Base-by-base conservation (phyloP, 2,113 vertebrate species). In the Emydura subglobosa region DNA sequence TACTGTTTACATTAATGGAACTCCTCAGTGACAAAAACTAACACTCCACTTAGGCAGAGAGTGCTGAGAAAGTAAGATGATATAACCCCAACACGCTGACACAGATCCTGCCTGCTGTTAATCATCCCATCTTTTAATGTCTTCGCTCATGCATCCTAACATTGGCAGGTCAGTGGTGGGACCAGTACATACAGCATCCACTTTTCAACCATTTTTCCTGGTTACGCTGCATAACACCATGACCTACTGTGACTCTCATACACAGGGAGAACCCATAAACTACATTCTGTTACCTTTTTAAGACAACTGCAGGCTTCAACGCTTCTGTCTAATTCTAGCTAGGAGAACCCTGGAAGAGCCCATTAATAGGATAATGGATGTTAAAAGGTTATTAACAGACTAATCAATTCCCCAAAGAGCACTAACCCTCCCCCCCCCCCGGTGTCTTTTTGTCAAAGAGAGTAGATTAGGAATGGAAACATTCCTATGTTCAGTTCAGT, bases 91-190 rank as follows among this genome's bases (percentile, higher is more conserved):
- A 61, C 39, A 51, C 1, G 79, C 19, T 25, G 85, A 51, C 50
- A 90, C n/a, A 88, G 84, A 88, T 61, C 49, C 81, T 93, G 78
- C 87, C 88, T 50, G 53, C 61, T 90, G 82, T 91, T 89, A 86
- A 88, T 55, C 59, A 85, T 2, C 14, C 65, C 86, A n/a, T 7
- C 7, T 50, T n/a, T 82, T 39, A 50, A 34, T 83, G 68, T 29
- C 68, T 86, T 53, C 9, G 22, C 42, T 57, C 6, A 53, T 78
- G 50, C 25, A 42, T 42, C 49, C 9, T 54, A 49, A 86, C 19
- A 55, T 22, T 2, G 0, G 78, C 54, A 47, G 76, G n/a, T 88
- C 83, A 76, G 34, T 0, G 87, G 51, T 53, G 16, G 51, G 51
- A 53, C 86, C 0, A 88, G 34, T 79, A 27, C 65, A 95, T 78